Percentiles rank a stretch among this genome's conserved stretches.
Conservation (phyloP, 1,140 invertebrate genomes). For the Drosophila malerkotliana region DNA sequence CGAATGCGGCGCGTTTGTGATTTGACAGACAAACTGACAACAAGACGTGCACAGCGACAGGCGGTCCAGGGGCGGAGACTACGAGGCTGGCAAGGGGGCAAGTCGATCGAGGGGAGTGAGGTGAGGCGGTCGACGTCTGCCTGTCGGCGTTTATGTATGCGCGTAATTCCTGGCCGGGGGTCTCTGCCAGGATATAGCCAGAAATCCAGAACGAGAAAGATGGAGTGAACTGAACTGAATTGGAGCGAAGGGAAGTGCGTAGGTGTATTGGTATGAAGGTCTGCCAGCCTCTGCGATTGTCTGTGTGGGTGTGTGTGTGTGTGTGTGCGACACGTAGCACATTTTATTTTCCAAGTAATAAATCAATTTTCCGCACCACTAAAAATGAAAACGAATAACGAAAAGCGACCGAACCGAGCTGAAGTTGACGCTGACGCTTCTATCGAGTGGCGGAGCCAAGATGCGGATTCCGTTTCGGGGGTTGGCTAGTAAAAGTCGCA, state of each 20-base stretch:
- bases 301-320: conserved; percentile 33
- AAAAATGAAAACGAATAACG: conserved; percentile 83
- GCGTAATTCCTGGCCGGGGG: conserved; percentile 51
- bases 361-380: conserved; percentile 83
- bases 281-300: conserved; percentile 7
- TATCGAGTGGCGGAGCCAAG: conserved; percentile 61
- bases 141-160: conserved; percentile 79
- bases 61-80: conserved; percentile 8
- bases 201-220: conserved; percentile 40
- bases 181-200: not conserved
- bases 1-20: conserved; percentile 71
- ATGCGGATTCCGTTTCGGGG: conserved; percentile 38
- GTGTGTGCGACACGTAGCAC: conserved; percentile 79
- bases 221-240: conserved; percentile 51
- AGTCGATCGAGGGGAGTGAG: conserved; percentile 6
- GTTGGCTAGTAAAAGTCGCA: conserved; percentile 26
- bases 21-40: conserved; percentile 81
- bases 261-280: conserved; percentile 44
- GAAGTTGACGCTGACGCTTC: conserved; percentile 70
- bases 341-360: conserved; percentile 83
- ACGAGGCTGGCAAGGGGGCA: not conserved
- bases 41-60: conserved; percentile 60
- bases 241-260: conserved; percentile 26
- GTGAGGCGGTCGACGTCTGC: conserved; percentile 52
- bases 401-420: conserved; percentile 44